phyloP scores from a whole-genome alignment of 2,797 vertebrate genomes.

The Psittacula echo region DNA sequence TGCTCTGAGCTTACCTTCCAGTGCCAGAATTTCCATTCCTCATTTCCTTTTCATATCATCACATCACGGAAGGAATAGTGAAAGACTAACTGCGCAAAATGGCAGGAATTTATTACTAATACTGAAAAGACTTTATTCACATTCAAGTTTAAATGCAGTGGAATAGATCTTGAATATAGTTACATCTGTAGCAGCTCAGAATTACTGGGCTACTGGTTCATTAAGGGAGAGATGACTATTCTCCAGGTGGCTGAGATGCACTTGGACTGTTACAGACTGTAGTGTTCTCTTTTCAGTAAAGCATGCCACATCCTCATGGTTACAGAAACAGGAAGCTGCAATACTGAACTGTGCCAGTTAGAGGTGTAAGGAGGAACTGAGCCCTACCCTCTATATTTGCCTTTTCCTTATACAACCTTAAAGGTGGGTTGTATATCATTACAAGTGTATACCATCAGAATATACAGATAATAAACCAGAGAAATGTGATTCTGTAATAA shows the following conservation, averaged over 20 bases:
- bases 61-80: neutral
- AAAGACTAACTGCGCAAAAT: neutral
- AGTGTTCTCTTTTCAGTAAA: neutral
- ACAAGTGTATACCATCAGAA: neutral
- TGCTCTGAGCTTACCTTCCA: neutral
- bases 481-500: neutral
- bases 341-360: neutral
- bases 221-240: neutral
- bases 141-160: neutral
- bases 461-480: neutral
- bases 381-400: neutral
- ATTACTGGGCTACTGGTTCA: neutral
- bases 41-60: constrained; percentile 12
- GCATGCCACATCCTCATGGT: neutral
- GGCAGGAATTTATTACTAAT: neutral
- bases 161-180: neutral
- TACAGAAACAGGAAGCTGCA: neutral
- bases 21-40: constrained; percentile 29
- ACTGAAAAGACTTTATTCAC: neutral
- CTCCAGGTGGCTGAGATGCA: neutral
- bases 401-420: neutral
- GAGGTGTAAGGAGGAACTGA: neutral
- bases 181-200: neutral
- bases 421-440: neutral
- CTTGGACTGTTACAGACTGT: neutral